Evolutionary conservation across 2,888 invertebrate species (phyloP), one percentile per base, ranked within the genome.

Genomic region (Chloroclystis v-ata): DNA sequence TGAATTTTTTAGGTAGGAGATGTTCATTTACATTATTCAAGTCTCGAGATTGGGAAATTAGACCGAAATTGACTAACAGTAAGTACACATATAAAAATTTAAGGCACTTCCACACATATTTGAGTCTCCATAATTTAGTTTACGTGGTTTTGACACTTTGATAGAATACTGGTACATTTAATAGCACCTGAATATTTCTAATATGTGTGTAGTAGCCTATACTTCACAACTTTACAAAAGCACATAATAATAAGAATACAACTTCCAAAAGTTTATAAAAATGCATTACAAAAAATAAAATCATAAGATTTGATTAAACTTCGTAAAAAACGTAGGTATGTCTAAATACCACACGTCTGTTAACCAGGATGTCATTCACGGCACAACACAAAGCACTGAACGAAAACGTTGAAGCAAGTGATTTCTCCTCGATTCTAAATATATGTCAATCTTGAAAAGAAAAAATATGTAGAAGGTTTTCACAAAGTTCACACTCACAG

Each of bases 211-310:
- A 35, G 35, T 10, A 7, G 20, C 35, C 35, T 35, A 10, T 33
- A 20, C 10, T 10, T 52, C 52, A 52, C 57, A 57, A 58, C 54
- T 39, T 55, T 52, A 55, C 56, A 43, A 55, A 60, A 55, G 49
- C 49, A 54, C 46, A 60, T 14, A 32, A 35, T 54, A 54, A n/a
- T 52, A 59, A 50, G 46, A 54, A 54, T 47, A 42, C 57, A 48
- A 61, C 61, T 58, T 65, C 62, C 57, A 60, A 67, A 60, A 72
- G 65, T 63, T 63, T 69, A 65, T 61, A 65, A 62, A 65, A 67
- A 62, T 59, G 60, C 66, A 60, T 68, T 70, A 70, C 62, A 68
- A 72, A 71, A 69, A 69, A 70, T 66, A 66, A 69, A 64, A 65
- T 63, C 49, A 61, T 60, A 63, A 26, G 39, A 39, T 46, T 64